phyloP scores from a whole-genome alignment of 2,888 invertebrate species.

The Machimus atricapillus region DNA sequence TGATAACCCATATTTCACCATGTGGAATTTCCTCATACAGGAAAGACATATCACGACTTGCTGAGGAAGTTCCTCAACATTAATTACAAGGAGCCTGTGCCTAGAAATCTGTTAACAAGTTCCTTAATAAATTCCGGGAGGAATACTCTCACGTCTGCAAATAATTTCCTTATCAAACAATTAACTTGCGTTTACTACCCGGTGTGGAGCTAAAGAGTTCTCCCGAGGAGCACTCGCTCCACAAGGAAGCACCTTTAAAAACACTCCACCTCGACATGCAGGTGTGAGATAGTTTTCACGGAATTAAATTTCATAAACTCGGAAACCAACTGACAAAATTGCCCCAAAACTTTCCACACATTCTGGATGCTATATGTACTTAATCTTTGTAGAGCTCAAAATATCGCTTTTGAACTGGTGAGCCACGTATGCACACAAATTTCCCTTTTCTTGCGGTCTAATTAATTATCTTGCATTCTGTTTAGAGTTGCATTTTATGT shows the following conservation, averaged over 20 bases:
- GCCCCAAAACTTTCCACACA: background rate
- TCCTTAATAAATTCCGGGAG: background rate
- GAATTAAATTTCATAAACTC: background rate
- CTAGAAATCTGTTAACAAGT: background rate
- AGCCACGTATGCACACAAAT: background rate
- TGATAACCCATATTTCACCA: background rate
- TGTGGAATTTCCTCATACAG: background rate
- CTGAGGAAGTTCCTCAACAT: background rate
- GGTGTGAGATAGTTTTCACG: background rate
- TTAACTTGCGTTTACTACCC: background rate
- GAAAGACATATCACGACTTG: background rate
- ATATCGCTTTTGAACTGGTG: background rate
- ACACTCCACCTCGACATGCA: background rate
- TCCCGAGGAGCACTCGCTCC: background rate
- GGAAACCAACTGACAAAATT: background rate
- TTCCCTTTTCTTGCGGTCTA: background rate
- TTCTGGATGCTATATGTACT: background rate
- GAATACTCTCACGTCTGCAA: background rate
- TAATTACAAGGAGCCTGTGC: background rate
- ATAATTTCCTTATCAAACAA: background rate
- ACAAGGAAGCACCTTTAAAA: background rate
- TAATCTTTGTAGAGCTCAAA: background rate
- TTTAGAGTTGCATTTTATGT: background rate
- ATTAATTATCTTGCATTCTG: background rate
- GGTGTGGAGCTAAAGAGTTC: background rate